These are phyloP conservation scores for Habroteleia sp. DNA, from an alignment of 2,888 invertebrate species.

Conservation along the genomic window DNA sequence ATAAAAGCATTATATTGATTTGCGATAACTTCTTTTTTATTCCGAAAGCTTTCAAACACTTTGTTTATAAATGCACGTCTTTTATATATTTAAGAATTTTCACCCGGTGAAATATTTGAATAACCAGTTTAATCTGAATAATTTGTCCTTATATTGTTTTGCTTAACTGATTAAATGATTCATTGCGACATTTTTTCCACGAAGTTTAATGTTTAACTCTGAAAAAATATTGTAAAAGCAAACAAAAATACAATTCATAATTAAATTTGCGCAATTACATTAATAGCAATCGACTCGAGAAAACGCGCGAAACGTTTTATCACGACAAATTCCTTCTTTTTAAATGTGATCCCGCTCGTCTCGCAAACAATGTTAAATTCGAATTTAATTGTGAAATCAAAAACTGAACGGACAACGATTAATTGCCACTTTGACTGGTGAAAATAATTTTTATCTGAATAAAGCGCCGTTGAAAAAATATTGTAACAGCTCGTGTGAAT, in stretches of 20 bases:
- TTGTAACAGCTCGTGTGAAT: too few relatives aligned
- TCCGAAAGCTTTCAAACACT: conserved; percentile 4
- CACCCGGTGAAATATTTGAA: conserved; percentile 3
- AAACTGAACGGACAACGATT: too few relatives aligned
- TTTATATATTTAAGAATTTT: conserved; percentile 16
- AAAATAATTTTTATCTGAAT: too few relatives aligned
- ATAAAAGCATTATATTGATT: neutral
- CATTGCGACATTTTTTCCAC: conserved; percentile 3
- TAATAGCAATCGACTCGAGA: conserved; percentile 3
- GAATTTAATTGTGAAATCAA: too few relatives aligned
- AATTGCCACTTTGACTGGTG: too few relatives aligned
- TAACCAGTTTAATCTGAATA: conserved; percentile 18
- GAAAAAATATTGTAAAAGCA: neutral
- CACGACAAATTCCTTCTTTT: too few relatives aligned
- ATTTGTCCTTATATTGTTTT: conserved; percentile 18
- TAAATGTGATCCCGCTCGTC: too few relatives aligned
- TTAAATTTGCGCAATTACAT: conserved; percentile 1
- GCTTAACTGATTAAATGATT: conserved; percentile 8
- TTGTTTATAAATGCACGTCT: conserved; percentile 16
- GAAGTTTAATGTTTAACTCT: neutral
- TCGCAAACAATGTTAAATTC: neutral
- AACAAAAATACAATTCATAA: conserved; percentile 2
- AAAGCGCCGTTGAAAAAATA: too few relatives aligned
- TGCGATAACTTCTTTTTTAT: neutral
- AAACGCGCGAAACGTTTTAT: neutral